Evolutionary conservation across 2,797 vertebrate species (phyloP), one percentile per base, ranked within the genome.

Genomic region (Harpagifer antarcticus): DNA sequence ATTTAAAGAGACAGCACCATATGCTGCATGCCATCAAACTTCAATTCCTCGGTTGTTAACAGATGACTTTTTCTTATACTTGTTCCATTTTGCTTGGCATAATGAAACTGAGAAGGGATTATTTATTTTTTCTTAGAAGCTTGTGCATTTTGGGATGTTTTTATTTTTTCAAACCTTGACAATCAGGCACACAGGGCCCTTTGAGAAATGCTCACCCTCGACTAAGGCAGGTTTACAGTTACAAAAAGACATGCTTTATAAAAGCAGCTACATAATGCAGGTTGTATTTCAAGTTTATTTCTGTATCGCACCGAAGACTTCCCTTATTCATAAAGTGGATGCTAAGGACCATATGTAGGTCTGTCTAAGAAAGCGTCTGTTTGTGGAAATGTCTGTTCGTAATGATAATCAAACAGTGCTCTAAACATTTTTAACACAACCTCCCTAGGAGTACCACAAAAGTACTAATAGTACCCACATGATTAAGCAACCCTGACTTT

Each of bases 181-280:
- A 95, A 94, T 95, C 93, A 88, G 74, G 77, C 67, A 76, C 66
- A 81, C 45, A 70, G 59, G 72, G 52, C 74, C 59, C 54, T 54
- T 74, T 73, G 33, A 49, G 37, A 33, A 70, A 72, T 43, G 15
- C 48, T 70, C 23, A 31, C 14, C 57, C 37, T 65, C 15, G 0
- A 50, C 62, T 31, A 15, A 58, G 43, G 74, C 56, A 49, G 3
- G 19, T 82, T 63, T 58, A 15, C 50, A 31, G 53, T 20, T 54
- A 42, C 33, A 79, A 13, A 68, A 70, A 44, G 47, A 54, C 12
- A 19, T 70, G 78, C 84, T 90, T 77, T 86, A 9, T 78, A 63
- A 86, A 82, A 90, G 72, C 76, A 79, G 52, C 56, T 42, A 45
- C 17, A n/a, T n/a, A 15, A 42, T 55, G n/a, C 67, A 23, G 49